Evolutionary conservation across 2,113 vertebrate species (phyloP).

Genomic region (Progne subis): DNA sequence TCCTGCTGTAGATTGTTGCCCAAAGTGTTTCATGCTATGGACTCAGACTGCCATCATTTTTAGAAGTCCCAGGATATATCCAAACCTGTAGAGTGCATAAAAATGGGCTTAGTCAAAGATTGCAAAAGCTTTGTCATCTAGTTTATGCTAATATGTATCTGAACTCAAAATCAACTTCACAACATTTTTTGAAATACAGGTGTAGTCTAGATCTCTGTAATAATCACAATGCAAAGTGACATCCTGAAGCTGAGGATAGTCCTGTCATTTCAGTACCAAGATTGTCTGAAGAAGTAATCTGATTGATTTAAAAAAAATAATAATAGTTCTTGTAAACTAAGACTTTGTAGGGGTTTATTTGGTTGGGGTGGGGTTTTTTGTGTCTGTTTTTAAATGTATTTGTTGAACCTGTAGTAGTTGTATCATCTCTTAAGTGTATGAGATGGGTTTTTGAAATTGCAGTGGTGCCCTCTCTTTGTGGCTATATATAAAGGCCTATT

Average conservation of each 20-base stretch:
- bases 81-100: background rate
- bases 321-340: background rate
- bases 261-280: background rate
- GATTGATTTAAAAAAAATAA: background rate
- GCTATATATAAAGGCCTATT: background rate
- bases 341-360: background rate
- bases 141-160: background rate
- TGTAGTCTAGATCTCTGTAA: background rate
- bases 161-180: background rate
- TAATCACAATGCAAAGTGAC: background rate
- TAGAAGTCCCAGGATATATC: background rate
- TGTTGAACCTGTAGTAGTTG: background rate
- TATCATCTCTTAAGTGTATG: background rate
- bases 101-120: background rate
- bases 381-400: background rate
- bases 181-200: background rate
- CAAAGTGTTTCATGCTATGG: background rate
- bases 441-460: background rate
- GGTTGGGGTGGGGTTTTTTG: too few species aligned
- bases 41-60: background rate
- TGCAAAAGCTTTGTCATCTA: background rate
- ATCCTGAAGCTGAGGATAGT: background rate
- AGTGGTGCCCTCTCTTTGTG: background rate
- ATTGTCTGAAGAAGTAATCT: background rate
- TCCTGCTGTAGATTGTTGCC: background rate